A percentile compares a stretch with the other conserved stretches of the same genome.
phyloP scores from a whole-genome alignment of 2,797 vertebrate genomes.

The Eupleurogrammus muticus region DNA sequence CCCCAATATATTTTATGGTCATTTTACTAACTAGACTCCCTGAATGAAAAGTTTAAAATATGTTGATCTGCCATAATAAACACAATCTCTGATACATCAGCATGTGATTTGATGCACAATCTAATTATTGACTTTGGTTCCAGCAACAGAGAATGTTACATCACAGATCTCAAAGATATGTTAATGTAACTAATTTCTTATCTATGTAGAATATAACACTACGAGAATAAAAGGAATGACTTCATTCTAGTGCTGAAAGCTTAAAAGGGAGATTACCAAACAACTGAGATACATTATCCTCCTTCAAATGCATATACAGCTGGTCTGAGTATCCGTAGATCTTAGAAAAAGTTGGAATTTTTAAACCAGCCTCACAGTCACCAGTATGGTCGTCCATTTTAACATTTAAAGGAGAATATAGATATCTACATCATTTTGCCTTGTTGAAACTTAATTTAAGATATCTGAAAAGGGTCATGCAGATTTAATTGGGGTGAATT shows the following conservation, averaged over 20 bases:
- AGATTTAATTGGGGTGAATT: no score
- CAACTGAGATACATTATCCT: constrained; percentile 11
- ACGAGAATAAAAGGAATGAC: not conserved
- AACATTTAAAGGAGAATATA: no score
- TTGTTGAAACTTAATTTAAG: no score
- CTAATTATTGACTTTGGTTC: not conserved
- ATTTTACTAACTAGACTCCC: not conserved
- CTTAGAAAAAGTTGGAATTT: not conserved
- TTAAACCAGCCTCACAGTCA: not conserved
- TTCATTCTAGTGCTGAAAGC: not conserved
- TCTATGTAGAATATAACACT: no score
- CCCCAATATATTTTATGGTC: not conserved
- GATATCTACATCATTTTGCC: no score
- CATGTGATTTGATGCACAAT: not conserved
- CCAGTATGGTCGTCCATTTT: no score
- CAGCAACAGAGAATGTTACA: constrained; percentile 4
- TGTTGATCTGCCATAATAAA: not conserved
- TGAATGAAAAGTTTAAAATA: not conserved
- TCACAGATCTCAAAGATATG: not conserved
- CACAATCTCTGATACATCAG: not conserved
- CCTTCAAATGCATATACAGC: constrained; percentile 13
- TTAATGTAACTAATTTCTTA: no score
- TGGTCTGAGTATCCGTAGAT: not conserved
- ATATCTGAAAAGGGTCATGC: no score
- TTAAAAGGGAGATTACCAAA: constrained; percentile 5